phyloP scores from a whole-genome alignment of 2,888 invertebrate species.

The Perizoma flavofasciatum region DNA sequence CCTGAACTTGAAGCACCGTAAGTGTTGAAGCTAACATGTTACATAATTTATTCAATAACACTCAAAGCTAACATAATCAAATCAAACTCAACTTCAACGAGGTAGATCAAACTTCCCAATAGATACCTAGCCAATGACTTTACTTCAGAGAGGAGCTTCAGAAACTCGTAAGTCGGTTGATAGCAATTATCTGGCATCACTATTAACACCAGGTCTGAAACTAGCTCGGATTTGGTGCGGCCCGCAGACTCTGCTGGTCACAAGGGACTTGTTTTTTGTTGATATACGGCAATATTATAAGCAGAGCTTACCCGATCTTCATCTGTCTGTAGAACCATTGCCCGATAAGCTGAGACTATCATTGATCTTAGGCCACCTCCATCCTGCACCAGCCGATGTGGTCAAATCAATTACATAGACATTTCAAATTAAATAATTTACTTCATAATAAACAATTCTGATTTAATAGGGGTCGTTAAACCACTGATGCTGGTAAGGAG shows the following conservation, averaged over 20 bases:
- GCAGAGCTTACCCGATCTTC: no score
- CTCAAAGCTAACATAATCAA: conserved; percentile 4
- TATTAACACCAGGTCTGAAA: conserved; percentile 31
- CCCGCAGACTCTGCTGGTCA: conserved; percentile 4
- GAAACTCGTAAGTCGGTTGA: conserved; percentile 33
- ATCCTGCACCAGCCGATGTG: no score
- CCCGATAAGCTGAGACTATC: no score
- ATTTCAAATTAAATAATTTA: no score
- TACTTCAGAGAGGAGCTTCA: conserved; percentile 14
- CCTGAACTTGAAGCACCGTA: no score
- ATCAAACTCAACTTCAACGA: conserved; percentile 16
- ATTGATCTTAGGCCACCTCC: no score
- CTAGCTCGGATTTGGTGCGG: conserved; percentile 4
- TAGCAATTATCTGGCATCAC: conserved; percentile 35
- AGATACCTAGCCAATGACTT: conserved; percentile 5
- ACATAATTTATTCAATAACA: conserved; percentile 3
- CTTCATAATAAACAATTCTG: no score
- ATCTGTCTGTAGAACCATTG: no score
- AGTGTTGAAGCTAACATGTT: no score
- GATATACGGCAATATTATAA: conserved; percentile 7
- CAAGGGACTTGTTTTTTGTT: conserved; percentile 8
- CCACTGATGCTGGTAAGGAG: no score
- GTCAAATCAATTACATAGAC: no score
- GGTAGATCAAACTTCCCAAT: conserved; percentile 22
- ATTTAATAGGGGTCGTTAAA: no score